Evolutionary conservation across 2,888 invertebrate genomes (phyloP).

Genomic region (Drosophila sordidula): DNA sequence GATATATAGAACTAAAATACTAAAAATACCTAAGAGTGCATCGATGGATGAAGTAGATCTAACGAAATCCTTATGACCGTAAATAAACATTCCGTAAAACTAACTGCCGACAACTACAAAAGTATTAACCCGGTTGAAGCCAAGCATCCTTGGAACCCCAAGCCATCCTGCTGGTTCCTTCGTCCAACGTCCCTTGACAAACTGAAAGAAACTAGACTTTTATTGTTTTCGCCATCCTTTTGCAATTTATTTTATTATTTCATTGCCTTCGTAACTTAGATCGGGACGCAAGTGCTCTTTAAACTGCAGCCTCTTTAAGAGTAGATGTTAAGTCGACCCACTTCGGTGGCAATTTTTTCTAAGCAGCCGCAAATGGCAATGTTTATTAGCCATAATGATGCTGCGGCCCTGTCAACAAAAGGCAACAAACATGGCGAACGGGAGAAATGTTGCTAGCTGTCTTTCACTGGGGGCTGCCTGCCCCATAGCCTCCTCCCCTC

Average conservation of each 20-base stretch:
- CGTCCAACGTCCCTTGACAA: background rate
- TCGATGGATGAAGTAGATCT: too few relatives aligned
- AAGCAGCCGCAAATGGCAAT: slow-evolving; percentile 73
- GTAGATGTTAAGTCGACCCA: slow-evolving; percentile 37
- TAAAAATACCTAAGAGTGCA: too few relatives aligned
- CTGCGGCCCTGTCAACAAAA: slow-evolving; percentile 60
- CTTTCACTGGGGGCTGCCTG: background rate
- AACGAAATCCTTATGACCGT: too few relatives aligned
- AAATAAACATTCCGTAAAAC: background rate
- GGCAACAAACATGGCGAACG: slow-evolving; percentile 36
- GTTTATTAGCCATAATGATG: slow-evolving; percentile 80
- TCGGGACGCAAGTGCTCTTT: slow-evolving; percentile 6
- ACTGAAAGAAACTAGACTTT: background rate
- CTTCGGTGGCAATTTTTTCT: slow-evolving; percentile 47
- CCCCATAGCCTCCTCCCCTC: too few relatives aligned
- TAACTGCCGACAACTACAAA: background rate
- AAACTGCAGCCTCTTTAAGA: slow-evolving; percentile 14
- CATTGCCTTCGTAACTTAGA: background rate
- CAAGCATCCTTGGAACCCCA: background rate
- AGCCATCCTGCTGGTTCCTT: background rate
- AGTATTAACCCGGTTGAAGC: background rate
- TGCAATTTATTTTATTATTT: background rate
- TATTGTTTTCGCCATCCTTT: background rate
- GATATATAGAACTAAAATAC: too few relatives aligned
- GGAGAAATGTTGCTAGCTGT: slow-evolving; percentile 60